These are phyloP conservation scores for Xiphydria camelus DNA, from an alignment of 2,888 invertebrate species.

Conservation along the genomic window DNA sequence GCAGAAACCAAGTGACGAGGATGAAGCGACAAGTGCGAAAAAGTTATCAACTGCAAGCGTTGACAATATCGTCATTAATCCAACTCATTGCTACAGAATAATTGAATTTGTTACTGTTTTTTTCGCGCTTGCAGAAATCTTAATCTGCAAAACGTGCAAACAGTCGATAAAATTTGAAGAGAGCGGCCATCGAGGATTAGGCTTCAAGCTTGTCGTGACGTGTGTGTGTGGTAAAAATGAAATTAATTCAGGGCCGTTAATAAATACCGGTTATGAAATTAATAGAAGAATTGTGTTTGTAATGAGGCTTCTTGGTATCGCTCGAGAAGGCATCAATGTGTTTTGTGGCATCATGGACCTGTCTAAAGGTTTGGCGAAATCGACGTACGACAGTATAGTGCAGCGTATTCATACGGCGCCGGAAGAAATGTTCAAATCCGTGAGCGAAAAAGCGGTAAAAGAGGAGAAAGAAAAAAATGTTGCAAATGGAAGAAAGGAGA, in stretches of 20 bases:
- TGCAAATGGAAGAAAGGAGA: slow-evolving; percentile 3
- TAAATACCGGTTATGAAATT: too few relatives aligned
- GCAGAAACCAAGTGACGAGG: too few relatives aligned
- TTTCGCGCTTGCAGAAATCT: slow-evolving; percentile 8
- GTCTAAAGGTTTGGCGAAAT: slow-evolving; percentile 21
- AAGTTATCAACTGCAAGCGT: too few relatives aligned
- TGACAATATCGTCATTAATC: slow-evolving; percentile 3
- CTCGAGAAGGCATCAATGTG: slow-evolving; percentile 31
- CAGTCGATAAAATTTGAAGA: slow-evolving; percentile 10
- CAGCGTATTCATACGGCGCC: slow-evolving; percentile 17
- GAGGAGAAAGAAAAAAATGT: not conserved
- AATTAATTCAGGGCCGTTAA: too few relatives aligned
- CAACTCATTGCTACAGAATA: slow-evolving; percentile 13
- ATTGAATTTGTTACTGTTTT: slow-evolving; percentile 18
- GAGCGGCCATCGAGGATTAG: slow-evolving; percentile 10
- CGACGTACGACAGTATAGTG: slow-evolving; percentile 18
- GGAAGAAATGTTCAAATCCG: not conserved
- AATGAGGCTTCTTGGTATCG: too few relatives aligned
- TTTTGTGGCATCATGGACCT: slow-evolving; percentile 33
- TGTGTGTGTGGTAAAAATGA: slow-evolving; percentile 14
- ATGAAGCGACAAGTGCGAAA: too few relatives aligned
- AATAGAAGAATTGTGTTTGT: too few relatives aligned
- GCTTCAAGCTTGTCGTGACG: slow-evolving; percentile 12
- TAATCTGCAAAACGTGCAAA: slow-evolving; percentile 13
- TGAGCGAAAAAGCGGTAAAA: not conserved